These are phyloP conservation scores for Drymodes brunneopygia DNA, from an alignment of 2,113 vertebrate genomes.

Conservation along the genomic window DNA sequence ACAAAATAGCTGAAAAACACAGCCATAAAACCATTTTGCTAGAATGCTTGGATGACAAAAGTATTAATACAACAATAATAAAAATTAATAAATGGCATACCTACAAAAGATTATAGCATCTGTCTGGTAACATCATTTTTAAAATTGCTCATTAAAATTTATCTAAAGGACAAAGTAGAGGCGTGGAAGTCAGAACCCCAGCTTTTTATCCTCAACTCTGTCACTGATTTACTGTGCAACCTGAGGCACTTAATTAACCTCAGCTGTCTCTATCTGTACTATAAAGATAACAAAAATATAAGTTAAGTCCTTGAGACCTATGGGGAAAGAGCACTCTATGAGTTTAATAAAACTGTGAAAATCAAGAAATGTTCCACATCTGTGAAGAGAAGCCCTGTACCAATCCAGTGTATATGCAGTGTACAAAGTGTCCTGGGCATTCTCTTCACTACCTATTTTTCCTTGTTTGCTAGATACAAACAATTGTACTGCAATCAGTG, in stretches of 20 bases:
- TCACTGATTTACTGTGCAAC: slow-evolving; percentile 1
- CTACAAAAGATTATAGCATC: not conserved
- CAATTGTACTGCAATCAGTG: not conserved
- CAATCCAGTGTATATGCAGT: not conserved
- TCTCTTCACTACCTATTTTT: not conserved
- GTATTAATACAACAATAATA: not conserved
- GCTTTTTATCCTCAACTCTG: not conserved
- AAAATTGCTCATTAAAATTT: not conserved
- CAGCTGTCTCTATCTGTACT: not conserved
- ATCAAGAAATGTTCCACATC: not conserved
- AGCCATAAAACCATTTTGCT: not conserved
- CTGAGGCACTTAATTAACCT: slow-evolving; percentile 47
- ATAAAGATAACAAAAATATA: slow-evolving; percentile 41
- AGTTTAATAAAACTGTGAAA: not conserved
- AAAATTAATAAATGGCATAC: not conserved
- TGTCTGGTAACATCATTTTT: not conserved
- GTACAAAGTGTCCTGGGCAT: not conserved
- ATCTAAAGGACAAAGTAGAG: not conserved
- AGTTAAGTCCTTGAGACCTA: slow-evolving; percentile 12
- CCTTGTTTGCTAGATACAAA: not conserved
- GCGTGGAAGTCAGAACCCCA: not conserved
- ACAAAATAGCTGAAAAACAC: not conserved
- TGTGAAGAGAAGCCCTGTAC: not conserved
- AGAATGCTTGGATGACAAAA: not conserved
- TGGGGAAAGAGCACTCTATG: not conserved